Conservation (phyloP, 1,140 invertebrate species). For the Drosophila persimilis region DNA sequence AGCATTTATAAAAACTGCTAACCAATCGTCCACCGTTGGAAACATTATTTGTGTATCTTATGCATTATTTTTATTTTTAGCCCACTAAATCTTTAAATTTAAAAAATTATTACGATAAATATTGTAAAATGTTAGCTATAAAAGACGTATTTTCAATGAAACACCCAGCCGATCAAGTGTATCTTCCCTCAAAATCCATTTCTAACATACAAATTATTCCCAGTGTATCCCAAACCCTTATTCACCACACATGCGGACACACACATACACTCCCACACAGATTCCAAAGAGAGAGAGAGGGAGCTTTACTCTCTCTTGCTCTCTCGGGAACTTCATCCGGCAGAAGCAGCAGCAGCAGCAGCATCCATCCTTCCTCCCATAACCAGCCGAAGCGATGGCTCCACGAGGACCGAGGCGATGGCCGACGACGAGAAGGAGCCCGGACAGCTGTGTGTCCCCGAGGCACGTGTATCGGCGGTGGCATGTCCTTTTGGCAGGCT, state of each 20-base stretch:
- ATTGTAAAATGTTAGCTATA: too few species aligned
- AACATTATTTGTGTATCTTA: too few species aligned
- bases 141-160: too few species aligned
- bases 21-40: too few species aligned
- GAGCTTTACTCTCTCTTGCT: constrained; percentile 40
- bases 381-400: constrained; percentile 31
- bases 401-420: constrained; percentile 17
- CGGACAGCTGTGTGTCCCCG: neutral
- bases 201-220: neutral
- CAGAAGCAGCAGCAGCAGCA: constrained; percentile 45
- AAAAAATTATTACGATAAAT: too few species aligned
- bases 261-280: neutral
- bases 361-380: constrained; percentile 29
- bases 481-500: constrained; percentile 73
- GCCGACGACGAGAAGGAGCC: constrained; percentile 7
- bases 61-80: too few species aligned
- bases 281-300: neutral
- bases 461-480: neutral
- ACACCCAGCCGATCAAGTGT: neutral
- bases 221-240: constrained; percentile 37
- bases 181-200: too few species aligned
- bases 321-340: constrained; percentile 54
- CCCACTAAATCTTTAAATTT: too few species aligned
- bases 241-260: constrained; percentile 46
- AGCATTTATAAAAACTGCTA: too few species aligned